Conservation (phyloP, 2,113 vertebrate genomes). For the Urocolius indicus region DNA sequence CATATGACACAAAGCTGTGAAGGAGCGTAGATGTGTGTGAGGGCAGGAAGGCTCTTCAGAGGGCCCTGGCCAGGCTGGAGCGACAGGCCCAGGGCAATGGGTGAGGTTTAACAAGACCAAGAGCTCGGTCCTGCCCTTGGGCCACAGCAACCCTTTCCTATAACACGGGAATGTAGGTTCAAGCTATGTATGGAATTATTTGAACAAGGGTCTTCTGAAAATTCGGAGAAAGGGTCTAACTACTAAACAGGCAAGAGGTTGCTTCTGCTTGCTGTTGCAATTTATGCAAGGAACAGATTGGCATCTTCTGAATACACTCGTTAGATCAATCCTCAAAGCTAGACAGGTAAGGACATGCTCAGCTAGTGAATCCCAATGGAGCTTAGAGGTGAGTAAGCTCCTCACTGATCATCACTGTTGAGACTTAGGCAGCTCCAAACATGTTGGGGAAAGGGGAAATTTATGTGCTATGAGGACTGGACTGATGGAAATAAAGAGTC, state of each 20-base stretch:
- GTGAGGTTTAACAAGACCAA: too few species aligned
- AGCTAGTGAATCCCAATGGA: not conserved
- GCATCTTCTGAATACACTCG: not conserved
- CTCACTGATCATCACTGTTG: not conserved
- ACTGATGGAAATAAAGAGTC: not conserved
- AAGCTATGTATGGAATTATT: not conserved
- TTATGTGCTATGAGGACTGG: not conserved
- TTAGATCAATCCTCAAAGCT: not conserved
- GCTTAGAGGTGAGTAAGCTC: conserved; percentile 49
- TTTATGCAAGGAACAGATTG: not conserved
- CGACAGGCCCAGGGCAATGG: too few species aligned
- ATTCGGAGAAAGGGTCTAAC: not conserved
- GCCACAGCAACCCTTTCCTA: not conserved
- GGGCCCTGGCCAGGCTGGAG: too few species aligned
- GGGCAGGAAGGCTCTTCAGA: too few species aligned
- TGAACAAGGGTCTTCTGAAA: not conserved
- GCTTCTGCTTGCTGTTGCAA: not conserved
- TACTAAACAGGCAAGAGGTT: not conserved
- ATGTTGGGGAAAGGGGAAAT: conserved; percentile 7
- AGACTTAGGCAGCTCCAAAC: conserved; percentile 44
- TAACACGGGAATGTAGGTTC: not conserved
- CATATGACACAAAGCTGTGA: too few species aligned
- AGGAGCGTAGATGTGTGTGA: too few species aligned
- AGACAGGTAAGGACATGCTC: conserved; percentile 17
- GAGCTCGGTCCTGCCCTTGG: too few species aligned